These are phyloP conservation scores for Chloropsis hardwickii DNA, from an alignment of 2,113 vertebrate species.

Conservation along the genomic window DNA sequence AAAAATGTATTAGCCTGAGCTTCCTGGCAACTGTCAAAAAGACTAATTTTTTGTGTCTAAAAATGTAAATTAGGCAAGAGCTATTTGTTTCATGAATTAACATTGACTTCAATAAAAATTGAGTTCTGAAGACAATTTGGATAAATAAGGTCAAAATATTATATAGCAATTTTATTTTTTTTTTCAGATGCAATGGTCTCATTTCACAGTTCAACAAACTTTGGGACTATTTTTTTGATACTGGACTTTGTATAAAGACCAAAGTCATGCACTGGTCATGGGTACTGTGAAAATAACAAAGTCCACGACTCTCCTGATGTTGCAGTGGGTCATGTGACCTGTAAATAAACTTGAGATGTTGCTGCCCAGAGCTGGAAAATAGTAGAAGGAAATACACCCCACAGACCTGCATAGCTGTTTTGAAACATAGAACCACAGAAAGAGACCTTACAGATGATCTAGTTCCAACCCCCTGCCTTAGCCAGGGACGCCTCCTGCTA, in stretches of 20 bases:
- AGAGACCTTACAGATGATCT: background rate
- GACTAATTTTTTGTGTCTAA: background rate
- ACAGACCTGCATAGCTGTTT: background rate
- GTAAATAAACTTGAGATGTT: background rate
- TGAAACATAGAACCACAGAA: background rate
- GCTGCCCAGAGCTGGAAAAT: background rate
- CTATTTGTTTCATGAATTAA: background rate
- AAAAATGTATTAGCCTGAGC: background rate
- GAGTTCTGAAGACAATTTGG: background rate
- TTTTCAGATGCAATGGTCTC: background rate
- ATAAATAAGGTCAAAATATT: background rate
- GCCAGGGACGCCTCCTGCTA: background rate
- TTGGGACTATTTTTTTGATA: background rate
- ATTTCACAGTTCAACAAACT: background rate
- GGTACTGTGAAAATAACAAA: background rate
- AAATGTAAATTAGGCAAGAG: background rate
- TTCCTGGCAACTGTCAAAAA: background rate
- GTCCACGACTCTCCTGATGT: background rate
- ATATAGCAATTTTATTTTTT: fast-evolving
- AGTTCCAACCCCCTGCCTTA: background rate
- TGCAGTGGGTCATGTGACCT: background rate
- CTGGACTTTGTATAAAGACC: background rate
- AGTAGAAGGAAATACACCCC: background rate
- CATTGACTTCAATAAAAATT: background rate
- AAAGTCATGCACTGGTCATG: background rate